Evolutionary conservation across 2,888 invertebrate species (phyloP).

Genomic region (Aquatica leii): DNA sequence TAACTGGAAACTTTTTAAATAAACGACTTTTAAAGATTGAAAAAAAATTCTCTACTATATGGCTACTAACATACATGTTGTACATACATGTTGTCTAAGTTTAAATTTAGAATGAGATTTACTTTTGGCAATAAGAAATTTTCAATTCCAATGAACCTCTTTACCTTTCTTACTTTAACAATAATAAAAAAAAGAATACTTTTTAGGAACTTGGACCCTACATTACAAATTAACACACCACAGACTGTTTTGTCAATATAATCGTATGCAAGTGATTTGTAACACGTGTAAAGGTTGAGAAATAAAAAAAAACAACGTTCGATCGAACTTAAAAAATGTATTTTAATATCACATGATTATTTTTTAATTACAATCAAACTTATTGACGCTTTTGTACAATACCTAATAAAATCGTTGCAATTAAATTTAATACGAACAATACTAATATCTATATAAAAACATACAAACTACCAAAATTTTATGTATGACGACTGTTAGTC

Average conservation of each 20-base stretch:
- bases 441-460: too few species aligned
- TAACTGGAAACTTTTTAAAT: conserved; percentile 51
- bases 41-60: conserved; percentile 51
- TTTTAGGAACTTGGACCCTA: conserved; percentile 59
- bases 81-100: conserved; percentile 55
- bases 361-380: conserved; percentile 25
- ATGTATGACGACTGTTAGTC: too few species aligned
- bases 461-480: too few species aligned
- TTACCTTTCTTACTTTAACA: conserved; percentile 34
- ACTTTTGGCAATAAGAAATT: conserved; percentile 52
- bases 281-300: conserved; percentile 50
- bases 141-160: conserved; percentile 57
- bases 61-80: conserved; percentile 55
- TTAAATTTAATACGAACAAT: too few species aligned
- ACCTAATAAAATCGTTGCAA: not conserved
- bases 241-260: conserved; percentile 28
- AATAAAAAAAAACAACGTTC: conserved; percentile 28
- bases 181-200: conserved; percentile 39
- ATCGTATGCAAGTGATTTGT: conserved; percentile 40
- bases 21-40: conserved; percentile 42
- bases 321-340: conserved; percentile 29
- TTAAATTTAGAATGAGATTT: conserved; percentile 55
- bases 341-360: conserved; percentile 35
- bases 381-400: conserved; percentile 27
- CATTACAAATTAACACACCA: conserved; percentile 40